A percentile compares a stretch with the other conserved stretches of the same genome.
Conservation (phyloP, 2,113 vertebrate genomes). For the Arvicanthis niloticus region DNA sequence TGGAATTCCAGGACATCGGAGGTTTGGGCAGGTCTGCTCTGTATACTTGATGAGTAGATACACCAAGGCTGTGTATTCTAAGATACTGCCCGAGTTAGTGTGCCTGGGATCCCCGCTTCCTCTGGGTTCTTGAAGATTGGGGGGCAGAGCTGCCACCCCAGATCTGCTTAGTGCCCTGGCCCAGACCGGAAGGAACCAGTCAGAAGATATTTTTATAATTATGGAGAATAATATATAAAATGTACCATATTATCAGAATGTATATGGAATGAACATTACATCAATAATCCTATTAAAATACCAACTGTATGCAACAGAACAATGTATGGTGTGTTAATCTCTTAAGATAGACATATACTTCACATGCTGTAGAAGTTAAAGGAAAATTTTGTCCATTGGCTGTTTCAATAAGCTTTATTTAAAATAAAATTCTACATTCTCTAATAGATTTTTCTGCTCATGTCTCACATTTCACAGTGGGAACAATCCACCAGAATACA, state of each 20-base stretch:
- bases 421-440: rapidly evolving
- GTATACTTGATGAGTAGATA: too few relatives aligned
- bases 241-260: background rate
- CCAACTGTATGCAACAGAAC: background rate
- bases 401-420: background rate
- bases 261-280: background rate
- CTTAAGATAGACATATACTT: background rate
- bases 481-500: background rate
- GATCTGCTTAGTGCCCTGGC: too few relatives aligned
- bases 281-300: background rate
- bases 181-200: too few relatives aligned
- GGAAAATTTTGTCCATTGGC: background rate
- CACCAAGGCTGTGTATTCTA: too few relatives aligned
- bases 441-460: background rate
- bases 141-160: too few relatives aligned
- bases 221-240: background rate
- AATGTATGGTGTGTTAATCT: background rate
- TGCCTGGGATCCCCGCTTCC: too few relatives aligned
- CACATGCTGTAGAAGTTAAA: background rate
- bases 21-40: too few relatives aligned
- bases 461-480: background rate
- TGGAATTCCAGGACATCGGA: too few relatives aligned
- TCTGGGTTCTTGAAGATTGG: too few relatives aligned
- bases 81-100: too few relatives aligned
- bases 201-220: background rate